Conservation (phyloP, 2,888 invertebrate species). For the Melanargia galathea region DNA sequence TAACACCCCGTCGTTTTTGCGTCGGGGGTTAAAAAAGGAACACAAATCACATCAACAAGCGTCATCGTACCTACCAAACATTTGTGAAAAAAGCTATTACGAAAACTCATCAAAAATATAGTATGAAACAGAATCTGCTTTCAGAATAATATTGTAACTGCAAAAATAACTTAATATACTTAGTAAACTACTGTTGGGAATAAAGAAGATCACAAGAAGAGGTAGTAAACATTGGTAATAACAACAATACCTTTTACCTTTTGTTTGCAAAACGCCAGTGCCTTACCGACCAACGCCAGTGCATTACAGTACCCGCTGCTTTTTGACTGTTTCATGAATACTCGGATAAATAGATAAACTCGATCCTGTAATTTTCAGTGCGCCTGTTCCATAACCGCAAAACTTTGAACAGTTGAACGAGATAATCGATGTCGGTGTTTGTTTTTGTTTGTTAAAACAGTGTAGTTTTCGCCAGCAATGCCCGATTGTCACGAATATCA, state of each 20-base stretch:
- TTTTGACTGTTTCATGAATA: background rate
- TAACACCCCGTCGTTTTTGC: no score
- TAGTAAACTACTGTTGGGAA: no score
- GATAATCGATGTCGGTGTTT: conserved; percentile 1
- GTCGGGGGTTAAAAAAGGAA: no score
- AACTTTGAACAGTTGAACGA: background rate
- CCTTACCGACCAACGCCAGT: no score
- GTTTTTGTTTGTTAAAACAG: conserved; percentile 26
- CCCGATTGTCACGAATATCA: conserved; percentile 58
- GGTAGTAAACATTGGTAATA: conserved; percentile 19
- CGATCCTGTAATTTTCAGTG: background rate
- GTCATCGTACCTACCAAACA: background rate
- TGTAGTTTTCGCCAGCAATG: conserved; percentile 9
- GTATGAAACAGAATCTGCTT: conserved; percentile 30
- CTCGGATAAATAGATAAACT: background rate
- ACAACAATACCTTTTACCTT: conserved; percentile 21
- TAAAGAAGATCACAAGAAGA: conserved; percentile 10
- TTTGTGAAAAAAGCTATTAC: conserved; percentile 27
- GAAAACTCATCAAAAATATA: conserved; percentile 37
- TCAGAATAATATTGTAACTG: conserved; percentile 35
- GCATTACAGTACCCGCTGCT: no score
- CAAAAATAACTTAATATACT: no score
- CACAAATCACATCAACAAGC: conserved; percentile 1
- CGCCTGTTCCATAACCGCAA: background rate
- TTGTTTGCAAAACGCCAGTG: conserved; percentile 35